Base-by-base conservation (phyloP, 2,797 vertebrate genomes). In the Catamblyrhynchus diadema region DNA sequence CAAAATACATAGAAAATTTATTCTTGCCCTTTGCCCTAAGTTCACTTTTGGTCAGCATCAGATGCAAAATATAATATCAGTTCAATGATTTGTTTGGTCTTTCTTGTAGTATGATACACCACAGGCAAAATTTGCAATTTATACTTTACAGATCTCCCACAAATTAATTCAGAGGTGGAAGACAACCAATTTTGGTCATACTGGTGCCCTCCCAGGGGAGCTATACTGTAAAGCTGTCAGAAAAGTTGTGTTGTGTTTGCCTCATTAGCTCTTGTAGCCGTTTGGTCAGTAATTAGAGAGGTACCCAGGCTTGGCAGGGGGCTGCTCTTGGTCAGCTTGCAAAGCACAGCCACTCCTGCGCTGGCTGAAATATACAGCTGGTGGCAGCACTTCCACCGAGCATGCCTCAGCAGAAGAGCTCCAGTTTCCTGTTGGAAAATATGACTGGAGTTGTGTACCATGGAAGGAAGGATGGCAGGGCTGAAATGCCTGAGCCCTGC, bases 381-480 rank as follows among this genome's bases (percentile, higher is more conserved):
- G 62, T 94, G 94, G 77, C 88, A 95, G 94, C 90, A 88, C 70
- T 37, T 59, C 28, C 70, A 61, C 54, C 61, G 0, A 47, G 21
- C 67, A 25, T 6, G 10, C 6, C 28, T 37, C 14, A 23, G 47
- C 25, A 39, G 28, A 51, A 71, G 17, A 23, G 27, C 14, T n/a
- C 27, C 64, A 48, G 27, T 5, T 64, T 4, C 64, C 39, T 11
- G 23, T 42, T 64, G 69, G 50, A 67, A 93, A 94, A 25, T 24
- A n/a, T 8, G 23, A 27, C 45, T 69, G 45, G 57, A 71, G 12
- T 37, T 62, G 50, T 6, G n/a, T 30, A 17, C 8, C 35, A 8
- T 33, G 45, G 47, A 50, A 86, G 27, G 61, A 51, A 61, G 21
- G 32, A 25, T 6, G 41, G 33, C 7, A 92, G 35, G 25, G 16